These are phyloP conservation scores for Tipula vernalis DNA, from an alignment of 2,888 invertebrate genomes.

Conservation along the genomic window DNA sequence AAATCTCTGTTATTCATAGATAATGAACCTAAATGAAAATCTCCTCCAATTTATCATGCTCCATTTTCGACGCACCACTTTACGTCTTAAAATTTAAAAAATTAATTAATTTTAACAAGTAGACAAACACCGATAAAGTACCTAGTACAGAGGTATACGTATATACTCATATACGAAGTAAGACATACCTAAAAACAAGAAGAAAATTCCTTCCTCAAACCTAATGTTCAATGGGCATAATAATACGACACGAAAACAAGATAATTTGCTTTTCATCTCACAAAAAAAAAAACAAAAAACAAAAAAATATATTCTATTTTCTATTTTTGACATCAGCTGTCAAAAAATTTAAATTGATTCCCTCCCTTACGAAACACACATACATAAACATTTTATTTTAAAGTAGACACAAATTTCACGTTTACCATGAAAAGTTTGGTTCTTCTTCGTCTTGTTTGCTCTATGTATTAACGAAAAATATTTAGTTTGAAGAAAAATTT, in stretches of 20 bases:
- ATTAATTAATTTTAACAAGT: neutral
- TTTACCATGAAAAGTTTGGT: neutral
- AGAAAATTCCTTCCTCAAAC: neutral
- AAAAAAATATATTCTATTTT: neutral
- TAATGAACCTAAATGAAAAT: too few relatives aligned
- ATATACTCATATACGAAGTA: too few relatives aligned
- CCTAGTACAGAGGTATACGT: neutral
- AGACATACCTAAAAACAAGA: neutral
- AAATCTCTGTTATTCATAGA: too few relatives aligned
- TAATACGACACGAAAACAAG: neutral
- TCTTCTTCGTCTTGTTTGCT: neutral
- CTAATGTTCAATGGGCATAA: neutral
- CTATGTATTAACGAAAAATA: neutral
- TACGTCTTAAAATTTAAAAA: neutral
- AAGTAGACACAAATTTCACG: neutral
- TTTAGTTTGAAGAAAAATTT: neutral
- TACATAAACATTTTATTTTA: neutral
- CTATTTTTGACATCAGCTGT: neutral
- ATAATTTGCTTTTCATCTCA: neutral
- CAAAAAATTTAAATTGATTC: neutral
- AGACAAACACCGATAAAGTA: neutral
- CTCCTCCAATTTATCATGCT: too few relatives aligned
- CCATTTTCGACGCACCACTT: too few relatives aligned
- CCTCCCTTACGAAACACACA: neutral
- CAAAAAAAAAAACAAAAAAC: neutral